Base-by-base conservation (phyloP, 2,797 vertebrate genomes). In the Picus viridis region DNA sequence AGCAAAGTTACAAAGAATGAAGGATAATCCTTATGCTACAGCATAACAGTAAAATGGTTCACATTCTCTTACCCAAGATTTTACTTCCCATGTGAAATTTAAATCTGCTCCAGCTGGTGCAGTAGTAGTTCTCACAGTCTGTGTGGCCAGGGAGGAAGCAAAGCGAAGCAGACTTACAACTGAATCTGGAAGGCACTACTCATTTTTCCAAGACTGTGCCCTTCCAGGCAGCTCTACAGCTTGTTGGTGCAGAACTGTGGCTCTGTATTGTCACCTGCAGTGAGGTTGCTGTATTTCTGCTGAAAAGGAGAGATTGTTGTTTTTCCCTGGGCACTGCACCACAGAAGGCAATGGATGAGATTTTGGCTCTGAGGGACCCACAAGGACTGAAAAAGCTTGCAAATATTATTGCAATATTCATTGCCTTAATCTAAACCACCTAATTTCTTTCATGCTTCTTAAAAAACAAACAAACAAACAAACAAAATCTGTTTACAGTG, bases 21-120 rank as follows among this genome's bases (percentile, higher is more conserved):
- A 56, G 8, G 59, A 72, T 23, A 65, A 85, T 70, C 36, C 4
- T 54, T 49, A 6, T 24, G 12, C 61, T 67, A 45, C n/a, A 88
- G 64, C 71, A 85, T 69, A 92, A 62, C 3, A 11, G 51, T 64
- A 34, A 85, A 85, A 54, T 7, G 19, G 79, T 69, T 83, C 71
- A 73, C 4, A 0, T 88, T 9, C 3, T 73, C 63, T 47, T 61
- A 77, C 62, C 54, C 65, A 83, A 47, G 62, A 53, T 68, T 89
- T 85, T 65, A 80, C 56, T 93, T 80, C 68, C 61, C 62, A 5
- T 63, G 47, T 64, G 79, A 80, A 83, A 93, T 71, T 74, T 62
- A 77, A 80, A 62, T 83, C 67, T 83, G 51, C 72, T 89, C 73
- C 90, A 93, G 82, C 84, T 92, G 90, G 58, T 79, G 58, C 86